A percentile compares a stretch with the other conserved stretches of the same genome.
Conservation (phyloP, 2,888 invertebrate genomes). For the Parnassius glacialis region DNA sequence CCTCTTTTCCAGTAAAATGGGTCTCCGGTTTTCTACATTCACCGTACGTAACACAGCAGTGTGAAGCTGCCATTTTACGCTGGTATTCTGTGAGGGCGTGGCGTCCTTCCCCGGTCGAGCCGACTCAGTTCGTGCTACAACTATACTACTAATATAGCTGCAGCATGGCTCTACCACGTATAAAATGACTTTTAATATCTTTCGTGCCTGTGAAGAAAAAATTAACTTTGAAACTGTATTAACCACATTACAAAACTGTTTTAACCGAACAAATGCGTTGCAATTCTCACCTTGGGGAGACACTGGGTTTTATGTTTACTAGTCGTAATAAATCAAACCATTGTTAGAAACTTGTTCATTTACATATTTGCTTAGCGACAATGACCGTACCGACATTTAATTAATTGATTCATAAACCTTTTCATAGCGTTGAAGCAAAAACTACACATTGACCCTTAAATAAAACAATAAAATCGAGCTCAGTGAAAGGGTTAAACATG, state of each 20-base stretch:
- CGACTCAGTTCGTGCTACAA: too few relatives aligned
- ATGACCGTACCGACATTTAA: slow-evolving; percentile 78
- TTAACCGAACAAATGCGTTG: slow-evolving; percentile 44
- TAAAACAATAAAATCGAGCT: slow-evolving; percentile 72
- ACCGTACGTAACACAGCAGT: too few relatives aligned
- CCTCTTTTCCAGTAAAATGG: too few relatives aligned
- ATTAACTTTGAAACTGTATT: slow-evolving; percentile 5
- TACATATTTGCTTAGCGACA: slow-evolving; percentile 76
- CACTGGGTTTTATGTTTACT: slow-evolving; percentile 51
- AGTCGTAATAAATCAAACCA: slow-evolving; percentile 70
- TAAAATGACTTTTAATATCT: too few relatives aligned
- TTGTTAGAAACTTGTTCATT: slow-evolving; percentile 70
- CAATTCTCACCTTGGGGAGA: slow-evolving; percentile 66
- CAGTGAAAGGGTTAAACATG: slow-evolving; percentile 74
- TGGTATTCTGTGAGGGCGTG: too few relatives aligned
- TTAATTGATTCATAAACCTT: slow-evolving; percentile 80
- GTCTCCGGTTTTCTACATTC: too few relatives aligned
- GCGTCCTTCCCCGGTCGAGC: too few relatives aligned
- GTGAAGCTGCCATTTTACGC: too few relatives aligned
- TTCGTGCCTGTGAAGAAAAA: too few relatives aligned
- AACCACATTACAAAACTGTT: slow-evolving; percentile 32
- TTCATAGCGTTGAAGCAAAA: slow-evolving; percentile 66
- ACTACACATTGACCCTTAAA: slow-evolving; percentile 73
- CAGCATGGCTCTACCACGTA: too few relatives aligned
- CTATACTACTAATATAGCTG: too few relatives aligned